Base-by-base conservation (phyloP, 2,888 invertebrate species). In the Lithophane semibrunnea region DNA sequence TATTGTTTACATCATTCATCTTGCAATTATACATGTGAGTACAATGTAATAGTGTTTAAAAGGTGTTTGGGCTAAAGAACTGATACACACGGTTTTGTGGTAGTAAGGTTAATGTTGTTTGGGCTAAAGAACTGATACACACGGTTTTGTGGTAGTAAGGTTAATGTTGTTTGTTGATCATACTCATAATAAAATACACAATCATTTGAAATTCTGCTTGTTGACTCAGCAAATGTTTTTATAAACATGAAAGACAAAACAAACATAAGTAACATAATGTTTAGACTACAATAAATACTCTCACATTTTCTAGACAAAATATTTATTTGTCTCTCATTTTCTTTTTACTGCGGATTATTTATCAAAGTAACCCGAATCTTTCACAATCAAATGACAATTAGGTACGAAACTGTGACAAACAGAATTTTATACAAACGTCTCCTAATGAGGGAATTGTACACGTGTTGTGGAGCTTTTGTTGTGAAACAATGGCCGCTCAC, bases 391-490 rank as follows among this genome's bases (percentile, higher is more conserved):
- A 80, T 42, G 73, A 80, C 68, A 78, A 82, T 84, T 71, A 80
- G 56, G 58, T 65, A 78, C 56, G 61, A 66, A 69, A 66, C 73
- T 63, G 81, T 77, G 85, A 77, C 78, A 84, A 86, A 87, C 81
- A 77, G 79, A 86, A 85, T 87, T 81, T 75, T 76, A 68, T 78
- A 88, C 77, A 80, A 69, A 71, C 58, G 77, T 66, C 16, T 69
- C 10, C 81, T 88, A 88, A 89, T 86, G 87, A 89, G 78, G 79
- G 83, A 80, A 80, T 88, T 82, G 75, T 84, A 81, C 78, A 83
- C 82, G 76, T 79, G 80, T 76, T 66, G 72, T 68, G n/a, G 12
- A 67, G 71, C 78, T 73, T 85, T 82, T 84, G 70, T 85, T 42
- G 16, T 42, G 60, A 76, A 88, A 85, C 79, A 83, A 86, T 75